A percentile compares a stretch with the other conserved stretches of the same genome.
Conservation (phyloP, 2,113 vertebrate species). For the Perognathus longimembris region DNA sequence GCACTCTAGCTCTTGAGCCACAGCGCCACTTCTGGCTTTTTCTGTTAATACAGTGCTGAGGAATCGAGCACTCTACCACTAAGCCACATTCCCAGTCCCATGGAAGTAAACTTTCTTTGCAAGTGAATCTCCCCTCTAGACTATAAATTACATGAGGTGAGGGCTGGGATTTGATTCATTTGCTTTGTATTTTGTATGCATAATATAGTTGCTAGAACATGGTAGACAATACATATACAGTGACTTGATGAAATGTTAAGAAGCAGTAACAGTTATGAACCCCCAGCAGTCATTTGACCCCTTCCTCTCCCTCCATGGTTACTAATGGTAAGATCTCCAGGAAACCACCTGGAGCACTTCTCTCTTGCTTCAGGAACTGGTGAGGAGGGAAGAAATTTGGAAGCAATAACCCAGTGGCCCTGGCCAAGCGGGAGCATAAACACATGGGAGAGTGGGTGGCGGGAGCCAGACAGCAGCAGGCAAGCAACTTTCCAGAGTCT, state of each 20-base stretch:
- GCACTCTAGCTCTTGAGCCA: too few species aligned
- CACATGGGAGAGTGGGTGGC: conserved; percentile 78
- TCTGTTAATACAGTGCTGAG: too few species aligned
- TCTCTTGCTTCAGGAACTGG: conserved; percentile 42
- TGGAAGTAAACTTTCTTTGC: conserved; percentile 35
- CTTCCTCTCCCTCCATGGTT: conserved; percentile 24
- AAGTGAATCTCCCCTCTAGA: conserved; percentile 18
- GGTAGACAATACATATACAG: conserved; percentile 1
- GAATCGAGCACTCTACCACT: too few species aligned
- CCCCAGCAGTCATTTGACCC: conserved; percentile 14
- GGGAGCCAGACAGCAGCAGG: conserved; percentile 60
- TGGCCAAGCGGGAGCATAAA: conserved; percentile 68
- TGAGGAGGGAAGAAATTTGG: conserved; percentile 57
- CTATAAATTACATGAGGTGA: background rate
- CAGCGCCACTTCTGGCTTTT: too few species aligned
- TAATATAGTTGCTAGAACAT: background rate
- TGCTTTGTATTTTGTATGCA: background rate
- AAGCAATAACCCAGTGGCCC: conserved; percentile 34
- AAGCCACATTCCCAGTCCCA: too few species aligned
- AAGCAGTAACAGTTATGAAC: conserved; percentile 47
- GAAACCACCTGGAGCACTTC: conserved; percentile 70
- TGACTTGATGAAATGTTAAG: conserved; percentile 51
- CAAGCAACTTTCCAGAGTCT: conserved; percentile 28
- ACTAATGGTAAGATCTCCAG: conserved; percentile 49
- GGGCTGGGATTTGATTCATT: background rate